A percentile compares a stretch with the other conserved stretches of the same genome.
Evolutionary conservation across 1,140 invertebrate species (phyloP).

Genomic region (Drosophila setifemur): DNA sequence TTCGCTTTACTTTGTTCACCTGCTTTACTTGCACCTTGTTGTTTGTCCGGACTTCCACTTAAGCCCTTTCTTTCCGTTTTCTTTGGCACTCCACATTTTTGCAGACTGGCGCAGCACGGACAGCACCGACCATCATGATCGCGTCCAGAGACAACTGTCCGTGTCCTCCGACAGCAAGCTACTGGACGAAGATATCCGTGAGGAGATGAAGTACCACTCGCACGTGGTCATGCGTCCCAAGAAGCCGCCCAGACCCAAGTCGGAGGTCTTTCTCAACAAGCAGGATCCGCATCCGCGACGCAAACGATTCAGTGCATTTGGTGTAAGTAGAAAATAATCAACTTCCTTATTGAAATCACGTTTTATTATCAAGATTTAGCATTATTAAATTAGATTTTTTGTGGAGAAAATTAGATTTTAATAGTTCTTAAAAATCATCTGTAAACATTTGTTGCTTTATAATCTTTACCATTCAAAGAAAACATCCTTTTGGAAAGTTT

Average conservation of each 20-base stretch:
- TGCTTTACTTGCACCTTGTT: constrained; percentile 7
- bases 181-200: constrained; percentile 91
- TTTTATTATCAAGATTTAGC: no score
- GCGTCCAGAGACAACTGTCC: constrained; percentile 93
- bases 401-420: no score
- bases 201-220: constrained; percentile 86
- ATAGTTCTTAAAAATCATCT: no score
- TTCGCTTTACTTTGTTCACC: constrained; percentile 5
- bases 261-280: constrained; percentile 91
- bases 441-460: no score
- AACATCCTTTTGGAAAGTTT: no score
- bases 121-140: constrained; percentile 87
- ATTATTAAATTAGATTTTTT: no score
- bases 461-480: no score
- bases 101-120: constrained; percentile 90
- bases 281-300: constrained; percentile 86
- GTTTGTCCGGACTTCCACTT: constrained; percentile 9
- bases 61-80: constrained; percentile 27
- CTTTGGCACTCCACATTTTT: constrained; percentile 59
- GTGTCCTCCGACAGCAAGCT: constrained; percentile 95
- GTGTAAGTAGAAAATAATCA: constrained; percentile 86
- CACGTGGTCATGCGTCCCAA: constrained; percentile 93
- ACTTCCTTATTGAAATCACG: no score
- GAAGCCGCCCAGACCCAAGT: constrained; percentile 94
- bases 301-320: constrained; percentile 95